Conservation (phyloP, 2,797 vertebrate genomes). For the Chromobotia macracanthus region DNA sequence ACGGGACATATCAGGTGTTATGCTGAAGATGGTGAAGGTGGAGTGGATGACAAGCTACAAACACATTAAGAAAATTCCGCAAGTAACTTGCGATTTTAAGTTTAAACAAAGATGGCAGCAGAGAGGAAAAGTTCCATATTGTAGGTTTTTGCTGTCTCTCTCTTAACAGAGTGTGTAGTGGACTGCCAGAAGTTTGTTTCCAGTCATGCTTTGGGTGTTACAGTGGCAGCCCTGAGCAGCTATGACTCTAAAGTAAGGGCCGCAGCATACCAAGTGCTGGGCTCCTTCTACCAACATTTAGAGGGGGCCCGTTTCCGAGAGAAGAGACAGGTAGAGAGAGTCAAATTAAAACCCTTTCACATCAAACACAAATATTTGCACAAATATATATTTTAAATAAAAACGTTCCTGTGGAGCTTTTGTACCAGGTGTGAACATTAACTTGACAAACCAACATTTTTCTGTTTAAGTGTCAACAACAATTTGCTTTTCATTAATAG, state of each 20-base stretch:
- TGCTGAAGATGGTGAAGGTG: too few species aligned
- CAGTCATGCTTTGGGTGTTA: constrained; percentile 85
- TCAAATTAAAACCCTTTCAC: neutral
- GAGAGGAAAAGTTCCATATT: neutral
- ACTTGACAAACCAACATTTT: too few species aligned
- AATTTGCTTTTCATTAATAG: too few species aligned
- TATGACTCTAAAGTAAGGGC: constrained; percentile 87
- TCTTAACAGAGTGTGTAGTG: constrained; percentile 82
- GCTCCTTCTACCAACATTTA: constrained; percentile 86
- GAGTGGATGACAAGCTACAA: too few species aligned
- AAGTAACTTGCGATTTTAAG: too few species aligned
- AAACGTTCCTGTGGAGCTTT: too few species aligned
- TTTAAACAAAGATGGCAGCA: too few species aligned
- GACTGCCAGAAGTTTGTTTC: constrained; percentile 92
- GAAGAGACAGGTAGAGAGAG: constrained; percentile 81
- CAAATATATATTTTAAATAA: too few species aligned
- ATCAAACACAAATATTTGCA: neutral
- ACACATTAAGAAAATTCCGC: too few species aligned
- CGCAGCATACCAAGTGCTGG: constrained; percentile 83
- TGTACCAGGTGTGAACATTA: too few species aligned
- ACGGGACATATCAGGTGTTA: too few species aligned
- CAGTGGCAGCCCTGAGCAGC: constrained; percentile 87
- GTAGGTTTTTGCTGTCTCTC: neutral
- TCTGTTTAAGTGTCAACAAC: too few species aligned
- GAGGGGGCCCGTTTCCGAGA: constrained; percentile 86